Percentiles rank a stretch among this genome's conserved stretches.
Evolutionary conservation across 2,888 invertebrate genomes (phyloP).

Genomic region (Nipponacmea schrenckii): DNA sequence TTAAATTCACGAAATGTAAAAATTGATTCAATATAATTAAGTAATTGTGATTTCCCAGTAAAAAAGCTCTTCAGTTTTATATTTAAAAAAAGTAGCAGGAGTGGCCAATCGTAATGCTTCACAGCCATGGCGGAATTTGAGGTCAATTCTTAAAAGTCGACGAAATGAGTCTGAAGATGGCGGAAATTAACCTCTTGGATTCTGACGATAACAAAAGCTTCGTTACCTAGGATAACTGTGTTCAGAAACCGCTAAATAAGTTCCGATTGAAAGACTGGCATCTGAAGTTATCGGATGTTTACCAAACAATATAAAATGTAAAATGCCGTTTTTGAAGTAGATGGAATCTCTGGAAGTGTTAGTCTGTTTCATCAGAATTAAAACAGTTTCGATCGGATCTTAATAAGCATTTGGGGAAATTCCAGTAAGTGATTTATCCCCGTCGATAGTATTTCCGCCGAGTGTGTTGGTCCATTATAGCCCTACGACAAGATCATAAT

Average conservation of each 20-base stretch:
- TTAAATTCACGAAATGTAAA: too few relatives aligned
- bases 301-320: background rate
- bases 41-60: too few relatives aligned
- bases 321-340: background rate
- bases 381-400: too few relatives aligned
- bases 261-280: background rate
- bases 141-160: conserved; percentile 6
- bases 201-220: background rate
- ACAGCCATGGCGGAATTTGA: background rate
- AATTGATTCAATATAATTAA: too few relatives aligned
- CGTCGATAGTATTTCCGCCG: too few relatives aligned
- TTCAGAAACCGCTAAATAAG: conserved; percentile 4
- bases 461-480: too few relatives aligned
- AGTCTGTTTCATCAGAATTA: background rate
- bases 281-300: background rate
- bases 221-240: conserved; percentile 4
- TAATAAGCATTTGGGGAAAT: too few relatives aligned
- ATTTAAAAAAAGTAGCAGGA: too few relatives aligned
- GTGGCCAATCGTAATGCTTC: background rate
- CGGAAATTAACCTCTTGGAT: background rate
- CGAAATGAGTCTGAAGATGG: conserved; percentile 6
- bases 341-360: background rate
- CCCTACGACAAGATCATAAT: too few relatives aligned
- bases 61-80: too few relatives aligned
- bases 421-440: too few relatives aligned